Evolutionary conservation across 1,140 invertebrate species (phyloP).

Genomic region (Pseudomyrmex gracilis): DNA sequence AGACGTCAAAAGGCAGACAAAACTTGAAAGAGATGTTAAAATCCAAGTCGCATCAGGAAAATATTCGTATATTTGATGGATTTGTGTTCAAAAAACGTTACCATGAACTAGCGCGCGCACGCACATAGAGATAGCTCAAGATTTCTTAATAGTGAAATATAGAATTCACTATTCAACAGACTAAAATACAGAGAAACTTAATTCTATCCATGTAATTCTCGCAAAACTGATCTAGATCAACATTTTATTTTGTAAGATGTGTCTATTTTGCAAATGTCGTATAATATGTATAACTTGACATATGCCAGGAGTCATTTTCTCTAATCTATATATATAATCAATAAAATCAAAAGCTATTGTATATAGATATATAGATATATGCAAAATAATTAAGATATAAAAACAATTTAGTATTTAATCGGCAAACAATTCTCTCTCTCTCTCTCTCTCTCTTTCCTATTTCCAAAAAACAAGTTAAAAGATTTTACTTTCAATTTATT

Average conservation of each 20-base stretch:
- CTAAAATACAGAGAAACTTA: neutral
- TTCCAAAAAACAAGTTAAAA: too few species aligned
- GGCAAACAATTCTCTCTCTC: too few species aligned
- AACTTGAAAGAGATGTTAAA: neutral
- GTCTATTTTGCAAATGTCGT: neutral
- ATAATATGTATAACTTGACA: neutral
- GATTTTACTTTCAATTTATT: slow-evolving; percentile 21
- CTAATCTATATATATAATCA: neutral
- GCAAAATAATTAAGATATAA: too few species aligned
- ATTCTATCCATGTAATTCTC: neutral
- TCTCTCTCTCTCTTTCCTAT: too few species aligned
- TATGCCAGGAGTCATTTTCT: neutral
- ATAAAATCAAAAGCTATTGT: neutral
- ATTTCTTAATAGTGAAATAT: slow-evolving; percentile 10
- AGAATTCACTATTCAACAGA: too few species aligned
- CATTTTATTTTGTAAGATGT: neutral
- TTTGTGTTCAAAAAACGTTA: slow-evolving; percentile 32
- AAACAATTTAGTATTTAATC: neutral
- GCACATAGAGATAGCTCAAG: neutral
- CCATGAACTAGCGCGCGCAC: too few species aligned
- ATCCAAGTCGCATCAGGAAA: neutral
- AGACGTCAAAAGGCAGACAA: neutral
- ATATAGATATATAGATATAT: too few species aligned
- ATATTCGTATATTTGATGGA: slow-evolving; percentile 13
- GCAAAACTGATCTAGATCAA: neutral